Conservation (phyloP, 2,888 invertebrate genomes). For the Invenusta paracnida region DNA sequence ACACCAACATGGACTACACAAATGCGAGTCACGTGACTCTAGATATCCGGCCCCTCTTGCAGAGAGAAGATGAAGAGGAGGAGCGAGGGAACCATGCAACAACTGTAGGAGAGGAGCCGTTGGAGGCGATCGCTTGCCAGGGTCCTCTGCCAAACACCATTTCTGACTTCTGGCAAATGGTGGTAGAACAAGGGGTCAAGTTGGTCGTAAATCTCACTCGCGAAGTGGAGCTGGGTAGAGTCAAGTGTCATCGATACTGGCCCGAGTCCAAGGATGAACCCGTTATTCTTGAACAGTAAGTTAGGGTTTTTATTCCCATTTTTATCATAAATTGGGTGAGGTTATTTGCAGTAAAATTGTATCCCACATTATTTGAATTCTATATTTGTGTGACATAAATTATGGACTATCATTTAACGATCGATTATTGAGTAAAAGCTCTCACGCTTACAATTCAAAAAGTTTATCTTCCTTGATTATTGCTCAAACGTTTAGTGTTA, state of each 20-base stretch:
- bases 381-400: too few relatives aligned
- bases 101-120: not conserved
- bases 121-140: not conserved
- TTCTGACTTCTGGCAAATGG: slow-evolving; percentile 14
- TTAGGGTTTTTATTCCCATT: too few relatives aligned
- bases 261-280: not conserved
- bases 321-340: too few relatives aligned
- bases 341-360: too few relatives aligned
- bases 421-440: too few relatives aligned
- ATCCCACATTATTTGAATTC: too few relatives aligned
- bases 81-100: not conserved
- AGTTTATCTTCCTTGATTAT: too few relatives aligned
- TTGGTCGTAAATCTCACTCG: slow-evolving; percentile 1
- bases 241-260: slow-evolving; percentile 20
- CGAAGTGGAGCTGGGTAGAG: not conserved
- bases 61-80: too few relatives aligned
- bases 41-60: not conserved
- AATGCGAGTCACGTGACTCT: slow-evolving; percentile 23
- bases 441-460: too few relatives aligned
- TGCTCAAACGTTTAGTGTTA: too few relatives aligned
- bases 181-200: slow-evolving; percentile 27
- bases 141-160: not conserved
- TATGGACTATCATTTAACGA: too few relatives aligned
- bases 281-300: not conserved
- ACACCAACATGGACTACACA: not conserved